Base-by-base conservation (phyloP, 92 coral and sea anemone genomes). In the Epizoanthus scotinus region DNA sequence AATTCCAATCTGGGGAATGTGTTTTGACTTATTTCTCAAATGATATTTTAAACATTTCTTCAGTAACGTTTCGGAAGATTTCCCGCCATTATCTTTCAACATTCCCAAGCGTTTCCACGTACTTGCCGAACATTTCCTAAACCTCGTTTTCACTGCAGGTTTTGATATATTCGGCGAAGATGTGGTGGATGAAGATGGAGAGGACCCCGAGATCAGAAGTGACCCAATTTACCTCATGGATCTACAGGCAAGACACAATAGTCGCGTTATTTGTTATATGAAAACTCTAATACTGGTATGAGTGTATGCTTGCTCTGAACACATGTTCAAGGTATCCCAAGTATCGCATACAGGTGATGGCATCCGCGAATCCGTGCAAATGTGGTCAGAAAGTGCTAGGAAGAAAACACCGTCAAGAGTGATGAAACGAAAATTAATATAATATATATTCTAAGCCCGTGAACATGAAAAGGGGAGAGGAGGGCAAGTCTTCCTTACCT, bases 141-240 rank as follows among this genome's bases (percentile, higher is more conserved):
- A 61, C 71, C 9, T 53, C 18, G 59, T 58, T 50, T 13, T 18
- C 19, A 27, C 14, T 14, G 3, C 77, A 95, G 98, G 95, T 14
- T 92, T 95, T 83, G 93, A 91, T 70, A 22, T 91, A 27, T 67
- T 85, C 52, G 96, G 78, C 60, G 89, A 93, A 63, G 94, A 90
- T 72, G 86, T 89, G 19, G 78, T 81, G 19, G 97, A 95, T 57
- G 98, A 95, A 36, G 96, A 91, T 61, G 99, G 91, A 38, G 95
- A 89, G 38, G 99, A 95, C 25, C 99, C 99, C 2, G 98, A 93
- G 71, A 87, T 93, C 29, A 89, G 85, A 73, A 67, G 85, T 50
- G 99, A 95, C 55, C 98, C 99, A 38, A 84, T 95, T 42, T 95
- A 86, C 63, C 79, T 68, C 18, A 84, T 95, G 89, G 99, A 95